Evolutionary conservation across 2,113 vertebrate species (phyloP), one percentile per base, ranked within the genome.

Genomic region (Anser cygnoides): DNA sequence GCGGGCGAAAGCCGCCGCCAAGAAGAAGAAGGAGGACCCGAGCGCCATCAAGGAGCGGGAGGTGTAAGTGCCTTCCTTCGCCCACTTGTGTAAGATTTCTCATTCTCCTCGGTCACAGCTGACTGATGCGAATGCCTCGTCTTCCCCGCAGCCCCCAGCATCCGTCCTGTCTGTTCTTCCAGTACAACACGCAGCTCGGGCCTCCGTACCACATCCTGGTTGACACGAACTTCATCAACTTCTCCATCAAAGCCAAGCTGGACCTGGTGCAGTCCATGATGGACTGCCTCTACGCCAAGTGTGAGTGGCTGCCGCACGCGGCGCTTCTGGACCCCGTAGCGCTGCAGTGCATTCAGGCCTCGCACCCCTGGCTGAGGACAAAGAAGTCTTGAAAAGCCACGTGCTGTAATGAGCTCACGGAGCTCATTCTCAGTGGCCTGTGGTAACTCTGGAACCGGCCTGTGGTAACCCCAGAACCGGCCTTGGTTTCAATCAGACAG

Each of bases 181-280:
- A 99, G 93, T 99, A 99, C 97, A 99, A 99, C 74, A 99, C 99
- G 49, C 99, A 99, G 83, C 97, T 99, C 61, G 99, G 99, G 16
- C 99, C 99, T 55, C 99, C 99, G 5, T 99, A 99, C 93, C 98
- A 99, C 95, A 97, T 99, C 94, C 97, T 99, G 6, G 98, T 99
- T 37, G 99, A 99, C 93, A 99, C 99, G 55, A 99, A 99, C 94
- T 99, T 99, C 97, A 99, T 99, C 97, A 99, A 99, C 97, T 99
- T 99, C 85, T 99, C 99, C 80, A 99, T 99, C 96, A 99, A 99
- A 97, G 99, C 99, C 88, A 99, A 99, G 96, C 97, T 99, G 91
- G 99, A 99, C 95, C 97, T 99, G 22, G 98, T 99, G 61, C 99
- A 99, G 89, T 99, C 99, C 8, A 99, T 99, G 99, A 99, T 99